Evolutionary conservation across 2,888 invertebrate genomes (phyloP).

Genomic region (Tipula helvola): DNA sequence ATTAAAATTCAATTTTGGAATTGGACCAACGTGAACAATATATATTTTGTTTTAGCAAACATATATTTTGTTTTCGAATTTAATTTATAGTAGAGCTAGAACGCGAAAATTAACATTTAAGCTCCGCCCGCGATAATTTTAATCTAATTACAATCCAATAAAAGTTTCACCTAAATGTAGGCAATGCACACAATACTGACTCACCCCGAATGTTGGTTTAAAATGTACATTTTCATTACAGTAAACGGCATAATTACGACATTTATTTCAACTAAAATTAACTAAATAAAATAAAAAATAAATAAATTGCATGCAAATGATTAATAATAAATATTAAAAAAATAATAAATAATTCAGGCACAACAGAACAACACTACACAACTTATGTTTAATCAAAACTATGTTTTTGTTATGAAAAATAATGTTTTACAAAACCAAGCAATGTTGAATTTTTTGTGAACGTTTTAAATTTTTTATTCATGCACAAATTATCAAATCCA

Average conservation of each 20-base stretch:
- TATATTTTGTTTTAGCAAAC: too few relatives aligned
- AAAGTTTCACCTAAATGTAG: too few relatives aligned
- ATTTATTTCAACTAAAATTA: neutral
- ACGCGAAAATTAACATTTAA: too few relatives aligned
- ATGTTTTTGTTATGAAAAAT: neutral
- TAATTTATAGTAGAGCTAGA: too few relatives aligned
- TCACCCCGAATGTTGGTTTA: too few relatives aligned
- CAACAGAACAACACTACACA: neutral
- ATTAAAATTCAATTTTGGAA: too few relatives aligned
- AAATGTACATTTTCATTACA: neutral
- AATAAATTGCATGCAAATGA: neutral
- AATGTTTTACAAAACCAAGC: neutral
- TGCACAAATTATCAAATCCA: neutral
- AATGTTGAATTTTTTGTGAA: neutral
- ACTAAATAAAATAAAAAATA: neutral
- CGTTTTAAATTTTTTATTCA: neutral
- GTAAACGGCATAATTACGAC: neutral
- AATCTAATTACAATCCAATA: too few relatives aligned
- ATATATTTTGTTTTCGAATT: too few relatives aligned
- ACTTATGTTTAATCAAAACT: neutral
- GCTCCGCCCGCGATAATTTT: too few relatives aligned
- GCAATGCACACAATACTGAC: too few relatives aligned
- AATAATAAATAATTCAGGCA: slow-evolving; percentile 13
- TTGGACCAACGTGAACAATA: too few relatives aligned
- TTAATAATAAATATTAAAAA: slow-evolving; percentile 10